Evolutionary conservation across 2,113 vertebrate species (phyloP).

Genomic region (Piaya cayana): DNA sequence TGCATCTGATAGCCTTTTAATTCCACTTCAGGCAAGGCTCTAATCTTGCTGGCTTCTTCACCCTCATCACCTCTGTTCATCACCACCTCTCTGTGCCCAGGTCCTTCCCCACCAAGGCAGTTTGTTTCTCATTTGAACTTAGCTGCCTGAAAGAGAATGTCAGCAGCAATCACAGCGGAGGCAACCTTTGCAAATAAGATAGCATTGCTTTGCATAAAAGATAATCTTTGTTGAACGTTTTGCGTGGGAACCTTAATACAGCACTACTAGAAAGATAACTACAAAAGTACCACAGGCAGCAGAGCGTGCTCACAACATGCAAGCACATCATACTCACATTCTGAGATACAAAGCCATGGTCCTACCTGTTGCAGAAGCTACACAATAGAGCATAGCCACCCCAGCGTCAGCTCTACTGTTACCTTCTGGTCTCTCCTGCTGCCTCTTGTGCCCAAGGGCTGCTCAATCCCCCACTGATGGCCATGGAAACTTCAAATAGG

Average conservation of each 20-base stretch:
- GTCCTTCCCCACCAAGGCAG: not conserved
- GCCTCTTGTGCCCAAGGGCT: not conserved
- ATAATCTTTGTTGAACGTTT: not conserved
- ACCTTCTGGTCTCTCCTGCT: accelerated
- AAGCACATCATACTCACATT: accelerated
- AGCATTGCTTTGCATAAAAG: not conserved
- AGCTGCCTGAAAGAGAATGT: slow-evolving; percentile 13
- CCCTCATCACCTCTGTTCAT: not conserved
- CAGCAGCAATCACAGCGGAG: not conserved
- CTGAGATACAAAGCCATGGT: accelerated
- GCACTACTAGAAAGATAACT: not conserved
- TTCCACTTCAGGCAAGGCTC: not conserved
- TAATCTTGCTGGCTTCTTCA: not conserved
- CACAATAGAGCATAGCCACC: accelerated
- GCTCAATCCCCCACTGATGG: accelerated
- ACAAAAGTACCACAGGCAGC: not conserved
- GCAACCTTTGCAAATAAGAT: not conserved
- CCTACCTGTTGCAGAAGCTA: not conserved
- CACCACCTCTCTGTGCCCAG: not conserved
- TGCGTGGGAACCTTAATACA: not conserved
- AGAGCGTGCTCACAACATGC: accelerated
- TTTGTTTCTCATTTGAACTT: slow-evolving; percentile 40
- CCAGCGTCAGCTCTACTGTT: accelerated
- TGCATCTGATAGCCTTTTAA: not conserved
- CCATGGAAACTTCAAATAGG: accelerated